Conservation (phyloP, 2,888 invertebrate species). For the Agonopterix subpropinquella region DNA sequence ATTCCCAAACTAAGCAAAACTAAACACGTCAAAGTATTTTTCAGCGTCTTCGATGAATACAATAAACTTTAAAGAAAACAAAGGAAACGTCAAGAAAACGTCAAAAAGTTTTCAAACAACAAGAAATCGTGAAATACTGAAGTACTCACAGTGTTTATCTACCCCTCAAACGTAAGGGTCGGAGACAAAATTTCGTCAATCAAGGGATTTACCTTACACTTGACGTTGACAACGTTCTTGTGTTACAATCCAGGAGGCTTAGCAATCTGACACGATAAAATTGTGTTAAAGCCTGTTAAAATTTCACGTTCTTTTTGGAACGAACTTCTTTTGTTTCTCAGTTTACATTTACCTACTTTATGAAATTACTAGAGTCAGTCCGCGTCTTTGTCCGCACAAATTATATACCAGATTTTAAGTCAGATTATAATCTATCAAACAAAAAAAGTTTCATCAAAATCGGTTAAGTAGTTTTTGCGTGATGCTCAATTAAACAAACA, state of each 20-base stretch:
- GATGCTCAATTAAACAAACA: too few relatives aligned
- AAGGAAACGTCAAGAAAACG: background rate
- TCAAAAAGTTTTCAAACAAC: slow-evolving; percentile 28
- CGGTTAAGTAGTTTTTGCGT: too few relatives aligned
- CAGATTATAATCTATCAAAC: too few relatives aligned
- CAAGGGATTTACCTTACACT: slow-evolving; percentile 66
- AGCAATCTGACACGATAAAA: slow-evolving; percentile 57
- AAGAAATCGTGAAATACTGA: slow-evolving; percentile 35
- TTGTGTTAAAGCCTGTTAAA: slow-evolving; percentile 34
- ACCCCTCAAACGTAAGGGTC: slow-evolving; percentile 37
- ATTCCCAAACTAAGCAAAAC: too few relatives aligned
- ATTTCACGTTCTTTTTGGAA: slow-evolving; percentile 6
- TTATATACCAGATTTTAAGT: too few relatives aligned
- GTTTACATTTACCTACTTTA: background rate
- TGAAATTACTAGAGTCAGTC: too few relatives aligned
- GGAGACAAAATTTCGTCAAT: slow-evolving; percentile 58
- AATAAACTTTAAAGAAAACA: too few relatives aligned
- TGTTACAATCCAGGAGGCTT: slow-evolving; percentile 57
- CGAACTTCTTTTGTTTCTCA: background rate
- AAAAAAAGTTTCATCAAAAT: too few relatives aligned
- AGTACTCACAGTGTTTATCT: slow-evolving; percentile 38
- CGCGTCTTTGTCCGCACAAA: too few relatives aligned
- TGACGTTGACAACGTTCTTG: slow-evolving; percentile 62
- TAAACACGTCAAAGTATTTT: too few relatives aligned
- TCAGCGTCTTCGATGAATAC: too few relatives aligned